phyloP scores from a whole-genome alignment of 2,113 vertebrate genomes.

The Chaetura pelagica region DNA sequence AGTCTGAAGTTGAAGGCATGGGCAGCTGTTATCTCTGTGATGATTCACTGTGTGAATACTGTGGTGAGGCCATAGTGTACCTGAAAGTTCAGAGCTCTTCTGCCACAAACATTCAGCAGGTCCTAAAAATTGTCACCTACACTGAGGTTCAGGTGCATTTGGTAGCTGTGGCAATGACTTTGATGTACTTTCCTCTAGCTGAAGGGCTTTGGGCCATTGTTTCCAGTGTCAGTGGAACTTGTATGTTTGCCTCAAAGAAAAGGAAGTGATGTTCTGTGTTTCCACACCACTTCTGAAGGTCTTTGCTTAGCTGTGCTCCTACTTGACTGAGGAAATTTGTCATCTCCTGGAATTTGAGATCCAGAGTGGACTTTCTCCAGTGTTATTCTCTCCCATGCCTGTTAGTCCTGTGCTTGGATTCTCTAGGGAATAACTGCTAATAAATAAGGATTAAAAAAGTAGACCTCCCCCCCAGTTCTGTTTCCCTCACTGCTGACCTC shows the following conservation, averaged over 20 bases:
- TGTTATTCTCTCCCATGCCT: background rate
- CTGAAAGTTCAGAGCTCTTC: fast-evolving
- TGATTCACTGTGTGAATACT: background rate
- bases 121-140: background rate
- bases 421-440: background rate
- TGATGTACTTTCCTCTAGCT: background rate
- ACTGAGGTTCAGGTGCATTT: background rate
- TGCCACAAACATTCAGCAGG: background rate
- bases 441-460: background rate
- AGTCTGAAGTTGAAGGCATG: background rate
- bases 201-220: background rate
- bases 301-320: background rate
- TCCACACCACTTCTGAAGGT: background rate
- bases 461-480: background rate
- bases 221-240: background rate
- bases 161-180: background rate
- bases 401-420: background rate
- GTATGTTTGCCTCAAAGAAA: background rate
- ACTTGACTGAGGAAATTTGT: background rate
- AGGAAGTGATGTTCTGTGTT: background rate
- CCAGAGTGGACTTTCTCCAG: background rate
- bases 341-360: background rate
- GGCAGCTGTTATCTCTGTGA: background rate
- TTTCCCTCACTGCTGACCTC: background rate
- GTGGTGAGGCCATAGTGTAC: no score